Evolutionary conservation across 2,888 invertebrate species (phyloP).

Genomic region (Drosophila macrospina): DNA sequence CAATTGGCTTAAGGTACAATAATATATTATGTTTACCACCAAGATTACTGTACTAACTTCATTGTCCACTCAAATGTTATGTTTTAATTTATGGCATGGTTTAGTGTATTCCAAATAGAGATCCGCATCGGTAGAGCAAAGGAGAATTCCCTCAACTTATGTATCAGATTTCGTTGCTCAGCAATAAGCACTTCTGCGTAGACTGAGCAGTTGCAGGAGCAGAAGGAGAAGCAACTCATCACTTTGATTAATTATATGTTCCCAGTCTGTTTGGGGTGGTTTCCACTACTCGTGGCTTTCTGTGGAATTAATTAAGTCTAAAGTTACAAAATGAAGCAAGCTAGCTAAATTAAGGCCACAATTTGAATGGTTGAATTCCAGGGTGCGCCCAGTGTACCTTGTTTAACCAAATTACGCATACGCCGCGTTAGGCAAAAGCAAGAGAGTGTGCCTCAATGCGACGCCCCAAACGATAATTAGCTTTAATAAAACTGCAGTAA

Average conservation of each 20-base stretch:
- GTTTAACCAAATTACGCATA: constrained; percentile 54
- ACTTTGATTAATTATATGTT: constrained; percentile 54
- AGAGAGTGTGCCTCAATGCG: constrained; percentile 21
- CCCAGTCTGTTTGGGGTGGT: constrained; percentile 19
- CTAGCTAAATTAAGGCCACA: constrained; percentile 24
- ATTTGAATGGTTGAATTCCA: not conserved
- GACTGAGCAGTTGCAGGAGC: no score
- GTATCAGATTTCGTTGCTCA: not conserved
- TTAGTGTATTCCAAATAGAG: not conserved
- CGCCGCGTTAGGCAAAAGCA: constrained; percentile 28
- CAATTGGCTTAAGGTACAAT: no score
- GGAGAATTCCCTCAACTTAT: no score
- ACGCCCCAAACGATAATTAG: constrained; percentile 46
- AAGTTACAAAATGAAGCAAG: constrained; percentile 26
- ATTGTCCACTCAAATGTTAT: not conserved
- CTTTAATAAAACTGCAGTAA: constrained; percentile 42
- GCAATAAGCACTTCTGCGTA: not conserved
- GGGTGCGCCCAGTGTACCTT: constrained; percentile 14
- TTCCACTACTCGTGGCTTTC: constrained; percentile 4
- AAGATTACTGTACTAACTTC: no score
- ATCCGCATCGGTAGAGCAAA: not conserved
- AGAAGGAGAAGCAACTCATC: constrained; percentile 14
- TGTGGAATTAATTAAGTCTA: constrained; percentile 54
- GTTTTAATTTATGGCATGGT: not conserved
- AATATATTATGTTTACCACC: no score